Base-by-base conservation (phyloP, 2,888 invertebrate genomes). In the Caenorhabditis doughertyi region DNA sequence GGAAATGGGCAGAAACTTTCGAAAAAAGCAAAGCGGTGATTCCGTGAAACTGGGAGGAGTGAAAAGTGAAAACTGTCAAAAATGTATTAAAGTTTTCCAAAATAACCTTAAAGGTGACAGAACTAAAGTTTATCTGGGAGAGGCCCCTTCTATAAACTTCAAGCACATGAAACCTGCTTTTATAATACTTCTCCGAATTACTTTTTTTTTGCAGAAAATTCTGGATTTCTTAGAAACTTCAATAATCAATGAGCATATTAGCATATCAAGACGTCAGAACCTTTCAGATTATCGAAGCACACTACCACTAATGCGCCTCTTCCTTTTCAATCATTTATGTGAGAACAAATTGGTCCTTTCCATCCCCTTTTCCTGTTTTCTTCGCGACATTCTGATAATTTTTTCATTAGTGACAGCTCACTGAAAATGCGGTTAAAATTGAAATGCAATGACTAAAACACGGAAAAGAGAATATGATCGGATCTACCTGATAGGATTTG, bases 211-310 rank as follows among this genome's bases (percentile, higher is more conserved):
- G 35, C 56, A 56, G 39, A 25, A 58, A 23, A 18, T 25, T 27
- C 29, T 8, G 25, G 62, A 62, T 44, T 64, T 13, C 21, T 13
- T n/a, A 21, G 18, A 47, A 64, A n/a, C 47, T 32, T 29, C 21
- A 49, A 49, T 49, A 47, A 64, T 64, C 64, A 64, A 64, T 49
- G 64, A 64, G 64, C 64, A 64, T 42, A 47, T 64, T 49, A 64
- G 18, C 62, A 51, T 51, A 72, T 62, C 42, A 32, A 42, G 42
- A 62, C 72, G 62, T 53, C 53, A 72, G 51, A 62, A 60, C 62
- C 62, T 25, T 32, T 16, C 42, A 60, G 62, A 44, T 44, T 62
- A 62, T 18, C 39, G 4, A 39, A 27, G 25, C 47, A 32, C 29
- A 49, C 39, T 16, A 58, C 58, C 23, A 39, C 56, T 32, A 56